These are phyloP conservation scores for Aphelenchoides avenae DNA, from an alignment of 1,140 invertebrate species.

Conservation along the genomic window DNA sequence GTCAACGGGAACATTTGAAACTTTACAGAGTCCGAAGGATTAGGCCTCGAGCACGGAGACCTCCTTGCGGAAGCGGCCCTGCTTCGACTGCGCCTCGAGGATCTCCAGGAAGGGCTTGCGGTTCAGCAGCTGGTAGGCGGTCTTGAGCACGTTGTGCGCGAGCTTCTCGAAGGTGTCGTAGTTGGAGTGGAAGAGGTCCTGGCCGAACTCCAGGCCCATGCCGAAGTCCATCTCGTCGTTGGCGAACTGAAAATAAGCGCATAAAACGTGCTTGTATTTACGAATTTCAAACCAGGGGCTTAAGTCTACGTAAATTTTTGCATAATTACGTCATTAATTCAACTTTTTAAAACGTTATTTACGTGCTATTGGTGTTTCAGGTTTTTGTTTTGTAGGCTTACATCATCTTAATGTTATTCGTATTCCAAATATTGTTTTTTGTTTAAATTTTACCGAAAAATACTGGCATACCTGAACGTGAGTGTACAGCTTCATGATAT, in stretches of 20 bases:
- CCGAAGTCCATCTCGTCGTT: conserved; percentile 41
- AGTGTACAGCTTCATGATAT: conserved; percentile 18
- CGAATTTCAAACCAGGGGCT: no score
- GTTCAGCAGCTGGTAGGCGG: conserved; percentile 21
- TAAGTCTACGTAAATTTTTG: no score
- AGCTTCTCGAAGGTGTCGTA: conserved; percentile 21
- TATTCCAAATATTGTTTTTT: neutral
- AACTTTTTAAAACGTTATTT: no score
- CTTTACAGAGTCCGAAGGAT: no score
- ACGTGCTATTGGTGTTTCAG: no score
- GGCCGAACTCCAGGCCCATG: conserved; percentile 35
- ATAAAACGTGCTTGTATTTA: no score
- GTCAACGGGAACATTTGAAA: no score
- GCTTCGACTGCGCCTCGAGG: conserved; percentile 14
- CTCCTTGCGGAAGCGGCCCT: no score
- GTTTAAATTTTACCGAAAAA: conserved; percentile 2
- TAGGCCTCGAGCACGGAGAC: no score
- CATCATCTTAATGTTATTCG: no score
- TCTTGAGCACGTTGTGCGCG: conserved; percentile 16
- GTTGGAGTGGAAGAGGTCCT: conserved; percentile 31
- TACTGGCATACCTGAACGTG: conserved; percentile 26
- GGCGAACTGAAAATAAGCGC: conserved; percentile 22
- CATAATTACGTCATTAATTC: no score
- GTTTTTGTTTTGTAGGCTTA: no score
- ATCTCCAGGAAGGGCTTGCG: conserved; percentile 12